Evolutionary conservation across 92 coral and sea anemone species (phyloP).

Genomic region (Ricordea florida): DNA sequence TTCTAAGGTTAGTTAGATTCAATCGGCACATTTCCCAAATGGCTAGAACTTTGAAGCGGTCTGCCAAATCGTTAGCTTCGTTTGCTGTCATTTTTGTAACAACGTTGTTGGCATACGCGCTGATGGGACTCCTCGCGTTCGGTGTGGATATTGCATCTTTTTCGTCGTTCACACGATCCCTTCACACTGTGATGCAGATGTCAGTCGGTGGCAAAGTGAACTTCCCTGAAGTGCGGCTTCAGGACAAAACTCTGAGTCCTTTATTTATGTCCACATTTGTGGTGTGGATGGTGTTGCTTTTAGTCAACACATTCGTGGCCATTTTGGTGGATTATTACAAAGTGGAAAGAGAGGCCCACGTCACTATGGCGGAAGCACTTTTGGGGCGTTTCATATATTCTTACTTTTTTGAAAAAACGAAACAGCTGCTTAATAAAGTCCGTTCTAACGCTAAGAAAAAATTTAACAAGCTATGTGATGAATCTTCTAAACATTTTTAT

Average conservation of each 20-base stretch:
- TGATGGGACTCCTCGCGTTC: constrained; percentile 62
- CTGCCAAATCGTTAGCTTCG: constrained; percentile 57
- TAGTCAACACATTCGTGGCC: neutral
- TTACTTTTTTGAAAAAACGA: neutral
- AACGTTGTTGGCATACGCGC: constrained; percentile 57
- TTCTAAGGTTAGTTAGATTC: constrained; percentile 58
- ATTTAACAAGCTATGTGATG: neutral
- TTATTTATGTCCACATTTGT: neutral
- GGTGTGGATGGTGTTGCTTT: neutral
- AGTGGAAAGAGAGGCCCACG: neutral
- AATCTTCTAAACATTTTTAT: no score
- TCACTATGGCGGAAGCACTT: neutral
- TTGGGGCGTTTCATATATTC: neutral
- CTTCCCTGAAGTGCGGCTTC: neutral
- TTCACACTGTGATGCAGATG: constrained; percentile 58
- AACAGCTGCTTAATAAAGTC: neutral
- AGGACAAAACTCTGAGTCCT: neutral
- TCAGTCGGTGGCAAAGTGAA: constrained; percentile 34
- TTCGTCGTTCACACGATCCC: constrained; percentile 63
- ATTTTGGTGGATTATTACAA: neutral
- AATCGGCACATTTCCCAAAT: constrained; percentile 62
- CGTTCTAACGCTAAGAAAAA: neutral
- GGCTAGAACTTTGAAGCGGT: constrained; percentile 47
- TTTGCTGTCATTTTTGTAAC: constrained; percentile 58
- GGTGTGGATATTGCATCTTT: constrained; percentile 53